Conservation (phyloP, 1,140 invertebrate genomes). For the Bombus pyrosoma region DNA sequence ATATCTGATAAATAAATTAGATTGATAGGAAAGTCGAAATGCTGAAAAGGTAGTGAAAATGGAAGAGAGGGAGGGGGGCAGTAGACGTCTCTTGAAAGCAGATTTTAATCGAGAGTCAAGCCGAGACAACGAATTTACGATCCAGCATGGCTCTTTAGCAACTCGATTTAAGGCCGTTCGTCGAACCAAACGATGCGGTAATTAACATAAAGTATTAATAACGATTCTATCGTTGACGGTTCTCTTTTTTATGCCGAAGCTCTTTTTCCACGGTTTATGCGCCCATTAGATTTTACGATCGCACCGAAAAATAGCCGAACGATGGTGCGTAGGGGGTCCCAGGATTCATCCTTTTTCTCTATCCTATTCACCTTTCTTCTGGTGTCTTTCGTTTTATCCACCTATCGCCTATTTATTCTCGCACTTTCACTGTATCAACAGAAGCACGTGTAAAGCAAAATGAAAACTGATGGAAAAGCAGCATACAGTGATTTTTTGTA, state of each 20-base stretch:
- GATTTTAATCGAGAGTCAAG: constrained; percentile 77
- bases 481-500: too few species aligned
- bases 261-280: constrained; percentile 80
- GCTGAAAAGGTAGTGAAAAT: constrained; percentile 49
- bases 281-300: constrained; percentile 82
- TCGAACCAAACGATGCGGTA: constrained; percentile 76
- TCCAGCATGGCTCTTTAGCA: constrained; percentile 71
- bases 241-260: constrained; percentile 76
- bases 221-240: constrained; percentile 74
- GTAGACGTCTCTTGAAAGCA: constrained; percentile 68
- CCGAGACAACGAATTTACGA: constrained; percentile 79
- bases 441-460: too few species aligned
- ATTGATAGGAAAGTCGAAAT: constrained; percentile 19
- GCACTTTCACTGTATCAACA: neutral
- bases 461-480: too few species aligned
- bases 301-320: constrained; percentile 77
- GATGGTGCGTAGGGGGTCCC: constrained; percentile 68
- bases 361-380: constrained; percentile 6
- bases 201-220: constrained; percentile 83
- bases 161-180: constrained; percentile 77
- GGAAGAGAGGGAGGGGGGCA: neutral
- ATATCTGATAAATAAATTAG: too few species aligned
- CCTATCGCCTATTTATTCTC: constrained; percentile 42
- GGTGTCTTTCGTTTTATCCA: constrained; percentile 1
- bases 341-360: constrained; percentile 41